Base-by-base conservation (phyloP, 2,888 invertebrate genomes). In the Cataglyphis rosenhaueri region DNA sequence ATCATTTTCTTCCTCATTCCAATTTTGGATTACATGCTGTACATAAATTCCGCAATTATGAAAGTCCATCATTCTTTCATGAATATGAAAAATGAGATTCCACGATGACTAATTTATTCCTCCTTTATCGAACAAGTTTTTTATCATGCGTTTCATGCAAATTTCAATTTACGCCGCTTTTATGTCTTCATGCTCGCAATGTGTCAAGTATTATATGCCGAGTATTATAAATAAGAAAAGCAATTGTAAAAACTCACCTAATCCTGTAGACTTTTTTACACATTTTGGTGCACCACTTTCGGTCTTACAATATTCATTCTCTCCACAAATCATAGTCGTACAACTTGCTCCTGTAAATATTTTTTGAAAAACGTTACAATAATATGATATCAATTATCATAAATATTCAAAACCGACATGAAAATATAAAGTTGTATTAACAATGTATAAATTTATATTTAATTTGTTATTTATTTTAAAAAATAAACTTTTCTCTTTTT, bases 251-350 rank as follows among this genome's bases (percentile, higher is more conserved):
- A 79, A 92, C 93, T 93, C 85, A 94, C 94, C 93, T 62, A 89
- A 88, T 70, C 86, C 89, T n/a, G 91, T 86, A 6, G 88, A 87
- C 5, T 91, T 92, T 79, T 86, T 89, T 66, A 93, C 92, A 65
- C 94, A 94, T 21, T 85, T 92, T 32, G 94, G 92, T 38, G 81
- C 81, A 15, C 93, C 93, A 71, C 93, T 92, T 62, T 93, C 92
- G 0, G 88, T 92, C 82, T 88, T 92, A 84, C 94, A 94, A 71
- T 93, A 93, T 73, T 93, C 91, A 21, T 93, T 93, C 15, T 82
- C 83, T 4, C 91, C 90, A 78, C 94, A 94, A 12, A 92, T 82
- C 75, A 90, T 91, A 15, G 89, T 91, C 1, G 90, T 83, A 65
- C 94, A 94, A 82, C 88, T 92, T 38, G 87, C 86, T 10, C 83